Evolutionary conservation across 2,113 vertebrate genomes (phyloP).

Genomic region (Xenotilapia leptura): DNA sequence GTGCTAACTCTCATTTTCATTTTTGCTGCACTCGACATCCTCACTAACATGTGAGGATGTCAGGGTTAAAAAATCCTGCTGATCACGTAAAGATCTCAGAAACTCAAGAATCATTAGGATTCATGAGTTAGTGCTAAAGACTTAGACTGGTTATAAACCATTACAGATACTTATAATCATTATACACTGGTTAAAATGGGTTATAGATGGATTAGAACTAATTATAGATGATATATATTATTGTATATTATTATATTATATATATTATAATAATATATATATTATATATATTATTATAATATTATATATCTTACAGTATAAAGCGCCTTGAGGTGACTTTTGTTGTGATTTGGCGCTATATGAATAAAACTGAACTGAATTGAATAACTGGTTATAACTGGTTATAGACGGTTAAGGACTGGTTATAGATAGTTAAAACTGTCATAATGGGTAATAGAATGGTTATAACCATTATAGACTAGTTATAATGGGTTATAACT

Average conservation of each 20-base stretch:
- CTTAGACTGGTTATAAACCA: fast-evolving
- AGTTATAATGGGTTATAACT: not conserved
- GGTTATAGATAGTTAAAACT: not conserved
- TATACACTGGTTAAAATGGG: not conserved
- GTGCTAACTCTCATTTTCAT: not conserved
- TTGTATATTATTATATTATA: no score
- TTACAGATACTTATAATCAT: not conserved
- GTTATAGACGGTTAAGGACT: not conserved
- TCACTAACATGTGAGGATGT: not conserved
- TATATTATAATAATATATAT: no score
- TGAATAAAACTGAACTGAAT: not conserved
- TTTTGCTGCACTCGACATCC: not conserved
- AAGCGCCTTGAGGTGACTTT: fast-evolving
- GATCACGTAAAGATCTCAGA: not conserved
- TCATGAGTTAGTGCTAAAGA: not conserved
- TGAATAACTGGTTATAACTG: not conserved
- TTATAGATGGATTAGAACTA: not conserved
- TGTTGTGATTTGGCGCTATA: not conserved
- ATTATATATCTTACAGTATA: not conserved
- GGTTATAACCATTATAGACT: not conserved
- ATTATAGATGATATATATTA: not conserved
- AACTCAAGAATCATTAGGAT: not conserved
- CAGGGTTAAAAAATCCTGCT: not conserved
- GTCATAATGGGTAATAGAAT: not conserved
- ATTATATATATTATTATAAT: no score